phyloP scores from a whole-genome alignment of 2,797 vertebrate genomes.

The Spinibarbus caldwelli region DNA sequence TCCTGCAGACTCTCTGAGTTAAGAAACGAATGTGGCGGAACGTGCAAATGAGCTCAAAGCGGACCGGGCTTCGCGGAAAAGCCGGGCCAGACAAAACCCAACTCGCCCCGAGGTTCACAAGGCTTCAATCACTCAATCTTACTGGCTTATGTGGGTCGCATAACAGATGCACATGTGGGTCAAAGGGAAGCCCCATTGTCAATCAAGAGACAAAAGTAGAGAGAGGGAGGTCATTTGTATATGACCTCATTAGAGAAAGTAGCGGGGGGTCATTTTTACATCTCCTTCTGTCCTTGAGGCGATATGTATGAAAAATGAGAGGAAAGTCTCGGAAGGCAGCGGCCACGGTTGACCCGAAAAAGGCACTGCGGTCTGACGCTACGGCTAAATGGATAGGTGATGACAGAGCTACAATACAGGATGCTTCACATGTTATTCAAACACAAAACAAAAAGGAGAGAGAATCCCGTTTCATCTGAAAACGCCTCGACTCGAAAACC shows the following conservation, averaged over 20 bases:
- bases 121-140: constrained; percentile 75
- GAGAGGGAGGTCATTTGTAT: constrained; percentile 57
- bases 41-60: constrained; percentile 37
- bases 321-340: constrained; percentile 11
- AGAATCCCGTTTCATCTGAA: constrained; percentile 37
- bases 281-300: constrained; percentile 53
- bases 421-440: constrained; percentile 10
- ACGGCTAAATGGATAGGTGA: constrained; percentile 21
- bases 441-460: constrained; percentile 34
- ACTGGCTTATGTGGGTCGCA: constrained; percentile 76
- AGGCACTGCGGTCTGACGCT: not conserved
- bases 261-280: constrained; percentile 50
- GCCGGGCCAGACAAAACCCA: constrained; percentile 15
- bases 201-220: constrained; percentile 72
- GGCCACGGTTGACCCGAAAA: constrained; percentile 40
- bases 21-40: constrained; percentile 33
- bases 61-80: constrained; percentile 4
- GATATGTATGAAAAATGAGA: constrained; percentile 52
- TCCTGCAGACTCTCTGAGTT: constrained; percentile 36
- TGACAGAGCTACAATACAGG: constrained; percentile 43
- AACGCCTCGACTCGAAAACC: constrained; percentile 20
- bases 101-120: constrained; percentile 43
- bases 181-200: constrained; percentile 80
- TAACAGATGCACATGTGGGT: constrained; percentile 80
- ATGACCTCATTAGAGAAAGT: constrained; percentile 62